Evolutionary conservation across 2,113 vertebrate species (phyloP), one percentile per base, ranked within the genome.

Genomic region (Cygnus atratus): DNA sequence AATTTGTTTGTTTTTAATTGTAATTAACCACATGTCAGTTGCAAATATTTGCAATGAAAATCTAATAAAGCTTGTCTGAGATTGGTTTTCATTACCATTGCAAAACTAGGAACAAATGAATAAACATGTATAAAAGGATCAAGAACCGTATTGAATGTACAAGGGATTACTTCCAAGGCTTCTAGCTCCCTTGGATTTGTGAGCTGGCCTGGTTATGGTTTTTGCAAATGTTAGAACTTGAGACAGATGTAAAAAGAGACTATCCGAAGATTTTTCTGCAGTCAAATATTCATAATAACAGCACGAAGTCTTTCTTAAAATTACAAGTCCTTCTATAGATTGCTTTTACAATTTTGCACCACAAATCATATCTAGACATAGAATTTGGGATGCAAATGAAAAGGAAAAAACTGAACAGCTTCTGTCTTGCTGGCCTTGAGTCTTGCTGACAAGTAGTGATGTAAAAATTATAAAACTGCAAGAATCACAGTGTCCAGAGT

Each of bases 1-100:
- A 19, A 9, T 81, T 46, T 57, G 91, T 55, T 84, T 83, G 84
- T 67, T 70, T 95, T 94, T 92, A 78, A 54, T 89, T 87, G 82
- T 95, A 95, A 84, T 91, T 91, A 96, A 85, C 67, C 11, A 25
- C 71, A 79, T 82, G 61, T 79, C 28, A 20, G 77, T 83, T 94
- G 71, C 62, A 88, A 96, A 96, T 96, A 96, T 95, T 95, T 94
- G 82, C 83, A 83, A 93, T 78, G 94, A 93, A 95, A 95, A 93
- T 93, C 77, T 91, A 89, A 95, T 94, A 95, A 89, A 79, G 63
- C 77, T 89, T 68, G 21, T 62, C 50, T 35, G 44, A 37, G n/a
- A 92, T 96, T 94, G 90, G 83, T 78, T 96, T 96, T 79, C 87
- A 87, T 97, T 97, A 96, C 70, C 66, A 46, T 93, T 94, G 70